These are phyloP conservation scores for Lepeophtheirus nordmannii DNA, from an alignment of 2,888 invertebrate species.

Conservation along the genomic window DNA sequence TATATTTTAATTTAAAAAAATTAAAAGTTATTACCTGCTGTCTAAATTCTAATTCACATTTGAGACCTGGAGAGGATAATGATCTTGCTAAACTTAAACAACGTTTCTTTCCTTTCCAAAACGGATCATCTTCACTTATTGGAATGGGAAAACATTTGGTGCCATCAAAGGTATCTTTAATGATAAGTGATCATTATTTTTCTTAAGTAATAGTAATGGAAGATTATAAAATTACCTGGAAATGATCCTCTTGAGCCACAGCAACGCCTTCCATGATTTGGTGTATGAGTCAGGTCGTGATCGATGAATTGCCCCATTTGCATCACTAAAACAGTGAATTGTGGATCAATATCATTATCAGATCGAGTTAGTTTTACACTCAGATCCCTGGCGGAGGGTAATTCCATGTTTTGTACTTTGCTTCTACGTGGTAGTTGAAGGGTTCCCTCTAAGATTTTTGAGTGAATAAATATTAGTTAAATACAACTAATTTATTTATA, in stretches of 20 bases:
- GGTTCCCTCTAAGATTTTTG: neutral
- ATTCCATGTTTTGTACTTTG: slow-evolving; percentile 6
- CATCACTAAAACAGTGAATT: slow-evolving; percentile 19
- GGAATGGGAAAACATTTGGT: slow-evolving; percentile 18
- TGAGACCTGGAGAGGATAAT: slow-evolving; percentile 18
- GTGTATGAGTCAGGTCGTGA: slow-evolving; percentile 25
- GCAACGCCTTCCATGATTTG: slow-evolving; percentile 7
- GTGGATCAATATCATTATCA: neutral
- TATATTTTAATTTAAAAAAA: neutral
- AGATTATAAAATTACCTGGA: neutral
- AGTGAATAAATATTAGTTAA: neutral
- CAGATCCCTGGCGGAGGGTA: slow-evolving; percentile 17
- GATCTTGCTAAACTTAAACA: slow-evolving; percentile 18
- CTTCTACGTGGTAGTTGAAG: slow-evolving; percentile 14
- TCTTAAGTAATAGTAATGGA: neutral
- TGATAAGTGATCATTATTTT: neutral
- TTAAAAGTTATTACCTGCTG: slow-evolving; percentile 13
- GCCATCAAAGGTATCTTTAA: slow-evolving; percentile 8
- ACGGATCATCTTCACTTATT: slow-evolving; percentile 5
- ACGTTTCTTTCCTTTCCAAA: slow-evolving; percentile 10
- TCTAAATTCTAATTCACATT: slow-evolving; percentile 16
- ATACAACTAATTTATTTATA: too few relatives aligned
- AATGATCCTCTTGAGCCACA: slow-evolving; percentile 13
- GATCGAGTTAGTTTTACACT: neutral
- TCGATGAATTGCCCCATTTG: slow-evolving; percentile 24